Evolutionary conservation across 1,140 invertebrate genomes (phyloP).

Genomic region (Aphelenchoides fujianensis): DNA sequence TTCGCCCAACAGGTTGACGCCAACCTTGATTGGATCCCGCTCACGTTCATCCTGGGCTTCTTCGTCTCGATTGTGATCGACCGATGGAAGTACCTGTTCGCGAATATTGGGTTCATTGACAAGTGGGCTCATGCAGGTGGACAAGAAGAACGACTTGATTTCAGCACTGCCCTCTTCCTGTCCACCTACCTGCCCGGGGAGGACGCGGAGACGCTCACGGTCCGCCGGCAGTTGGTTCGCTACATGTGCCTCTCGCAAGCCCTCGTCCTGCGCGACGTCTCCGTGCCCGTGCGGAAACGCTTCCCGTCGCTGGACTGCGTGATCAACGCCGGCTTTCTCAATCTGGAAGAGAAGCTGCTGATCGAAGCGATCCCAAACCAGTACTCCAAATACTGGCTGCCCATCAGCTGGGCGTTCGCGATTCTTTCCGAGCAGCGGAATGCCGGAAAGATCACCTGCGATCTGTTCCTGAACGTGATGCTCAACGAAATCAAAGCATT

Average conservation of each 20-base stretch:
- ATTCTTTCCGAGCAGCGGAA: too few species aligned
- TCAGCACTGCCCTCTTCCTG: slow-evolving; percentile 38
- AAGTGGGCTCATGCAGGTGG: slow-evolving; percentile 37
- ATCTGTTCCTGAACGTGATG: slow-evolving; percentile 23
- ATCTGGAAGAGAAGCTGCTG: neutral
- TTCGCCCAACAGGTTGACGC: slow-evolving; percentile 36
- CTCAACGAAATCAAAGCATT: slow-evolving; percentile 7
- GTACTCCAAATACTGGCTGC: slow-evolving; percentile 25
- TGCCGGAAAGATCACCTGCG: too few species aligned
- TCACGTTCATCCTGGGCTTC: slow-evolving; percentile 59
- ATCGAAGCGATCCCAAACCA: neutral
- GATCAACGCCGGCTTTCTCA: slow-evolving; percentile 71
- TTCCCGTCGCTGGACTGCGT: slow-evolving; percentile 78
- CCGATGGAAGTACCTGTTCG: slow-evolving; percentile 54
- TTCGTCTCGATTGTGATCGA: slow-evolving; percentile 45
- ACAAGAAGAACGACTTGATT: neutral
- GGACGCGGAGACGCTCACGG: slow-evolving; percentile 80
- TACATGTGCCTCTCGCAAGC: slow-evolving; percentile 72
- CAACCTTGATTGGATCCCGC: slow-evolving; percentile 50
- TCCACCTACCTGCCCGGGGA: slow-evolving; percentile 26
- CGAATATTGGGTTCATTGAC: slow-evolving; percentile 58
- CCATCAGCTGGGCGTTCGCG: slow-evolving; percentile 23
- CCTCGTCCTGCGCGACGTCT: slow-evolving; percentile 74
- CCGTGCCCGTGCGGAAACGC: slow-evolving; percentile 81
- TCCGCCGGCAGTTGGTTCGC: slow-evolving; percentile 72